phyloP scores from a whole-genome alignment of 2,888 invertebrate species.

The Agonopterix subpropinquella region DNA sequence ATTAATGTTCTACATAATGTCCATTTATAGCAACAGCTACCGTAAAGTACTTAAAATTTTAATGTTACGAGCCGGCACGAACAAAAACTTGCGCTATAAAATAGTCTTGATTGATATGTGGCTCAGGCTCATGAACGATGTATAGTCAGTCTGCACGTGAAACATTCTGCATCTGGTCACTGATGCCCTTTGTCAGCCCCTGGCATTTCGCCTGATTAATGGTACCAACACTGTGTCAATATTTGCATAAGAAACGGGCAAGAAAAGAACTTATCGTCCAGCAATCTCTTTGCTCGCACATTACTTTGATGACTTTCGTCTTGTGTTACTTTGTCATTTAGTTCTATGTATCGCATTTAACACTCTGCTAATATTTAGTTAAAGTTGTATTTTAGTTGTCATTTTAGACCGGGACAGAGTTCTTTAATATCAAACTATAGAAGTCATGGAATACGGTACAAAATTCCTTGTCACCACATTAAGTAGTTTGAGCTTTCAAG shows the following conservation, averaged over 20 bases:
- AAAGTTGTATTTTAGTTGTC: slow-evolving; percentile 22
- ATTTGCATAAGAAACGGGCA: slow-evolving; percentile 73
- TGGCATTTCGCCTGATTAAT: slow-evolving; percentile 64
- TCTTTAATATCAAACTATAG: neutral
- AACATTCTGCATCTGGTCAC: slow-evolving; percentile 31
- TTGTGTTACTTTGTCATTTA: slow-evolving; percentile 26
- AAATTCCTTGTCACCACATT: slow-evolving; percentile 3
- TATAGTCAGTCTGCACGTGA: slow-evolving; percentile 24
- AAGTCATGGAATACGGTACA: slow-evolving; percentile 4
- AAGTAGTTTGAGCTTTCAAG: slow-evolving; percentile 9
- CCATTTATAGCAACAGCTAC: too few relatives aligned
- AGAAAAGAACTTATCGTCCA: slow-evolving; percentile 61
- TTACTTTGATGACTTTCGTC: slow-evolving; percentile 55
- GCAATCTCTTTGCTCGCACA: slow-evolving; percentile 50
- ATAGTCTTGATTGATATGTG: slow-evolving; percentile 38
- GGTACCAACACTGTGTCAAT: slow-evolving; percentile 67
- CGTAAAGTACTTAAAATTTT: too few relatives aligned
- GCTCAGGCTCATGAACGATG: slow-evolving; percentile 17
- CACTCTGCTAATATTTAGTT: slow-evolving; percentile 21
- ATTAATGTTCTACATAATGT: too few relatives aligned
- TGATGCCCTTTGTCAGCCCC: slow-evolving; percentile 40
- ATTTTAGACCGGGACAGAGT: neutral
- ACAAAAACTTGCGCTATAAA: slow-evolving; percentile 17
- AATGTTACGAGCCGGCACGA: neutral
- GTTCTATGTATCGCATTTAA: neutral